These are phyloP conservation scores for Callyntrura sp. DNA, from an alignment of 2,888 invertebrate species.

Conservation along the genomic window DNA sequence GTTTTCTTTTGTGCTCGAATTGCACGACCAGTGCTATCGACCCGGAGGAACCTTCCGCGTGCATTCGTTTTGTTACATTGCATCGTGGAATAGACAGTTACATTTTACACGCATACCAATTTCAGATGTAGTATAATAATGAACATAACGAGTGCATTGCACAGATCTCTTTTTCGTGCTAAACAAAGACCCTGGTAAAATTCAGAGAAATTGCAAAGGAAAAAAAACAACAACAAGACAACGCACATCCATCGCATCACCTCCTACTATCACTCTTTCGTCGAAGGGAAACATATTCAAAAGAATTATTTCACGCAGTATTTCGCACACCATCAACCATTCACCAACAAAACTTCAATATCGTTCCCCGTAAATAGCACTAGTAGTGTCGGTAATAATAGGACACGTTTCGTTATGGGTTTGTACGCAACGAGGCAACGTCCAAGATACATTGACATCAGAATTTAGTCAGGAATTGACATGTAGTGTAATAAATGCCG, in stretches of 20 bases:
- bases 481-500: constrained; percentile 51
- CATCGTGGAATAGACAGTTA: background rate
- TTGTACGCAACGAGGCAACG: no score
- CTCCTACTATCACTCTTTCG: background rate
- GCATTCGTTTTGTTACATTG: background rate
- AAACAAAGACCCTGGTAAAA: background rate
- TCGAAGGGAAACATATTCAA: background rate
- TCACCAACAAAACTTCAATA: background rate
- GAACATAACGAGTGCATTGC: no score
- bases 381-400: no score
- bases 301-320: constrained; percentile 51
- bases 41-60: constrained; percentile 67
- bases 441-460: background rate
- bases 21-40: constrained; percentile 67
- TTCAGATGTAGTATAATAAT: no score
- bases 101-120: no score
- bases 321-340: constrained; percentile 37
- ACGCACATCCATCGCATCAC: constrained; percentile 12
- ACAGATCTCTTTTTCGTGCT: no score
- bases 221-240: constrained; percentile 18
- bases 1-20: constrained; percentile 30
- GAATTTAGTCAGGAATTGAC: constrained; percentile 15
- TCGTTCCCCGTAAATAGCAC: constrained; percentile 2
- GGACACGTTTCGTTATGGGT: no score
- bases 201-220: background rate